phyloP scores from a whole-genome alignment of 2,888 invertebrate genomes.

The Tuberolachnus salignus region DNA sequence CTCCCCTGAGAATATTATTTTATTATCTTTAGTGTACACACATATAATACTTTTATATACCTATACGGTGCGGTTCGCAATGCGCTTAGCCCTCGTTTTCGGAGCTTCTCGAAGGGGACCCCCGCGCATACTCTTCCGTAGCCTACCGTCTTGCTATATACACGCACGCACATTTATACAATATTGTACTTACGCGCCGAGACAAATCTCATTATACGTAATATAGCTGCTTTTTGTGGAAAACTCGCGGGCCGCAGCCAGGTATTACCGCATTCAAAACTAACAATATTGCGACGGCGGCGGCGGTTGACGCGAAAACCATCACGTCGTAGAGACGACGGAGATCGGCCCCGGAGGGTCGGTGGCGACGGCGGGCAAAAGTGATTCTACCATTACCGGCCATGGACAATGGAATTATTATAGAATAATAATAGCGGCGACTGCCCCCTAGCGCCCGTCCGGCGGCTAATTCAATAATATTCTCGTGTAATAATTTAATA shows the following conservation, averaged over 20 bases:
- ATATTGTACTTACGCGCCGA: not conserved
- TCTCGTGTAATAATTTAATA: too few relatives aligned
- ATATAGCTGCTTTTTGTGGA: slow-evolving; percentile 43
- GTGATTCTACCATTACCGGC: slow-evolving; percentile 41
- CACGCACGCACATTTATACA: too few relatives aligned
- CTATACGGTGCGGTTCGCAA: not conserved
- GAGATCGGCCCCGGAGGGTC: too few relatives aligned
- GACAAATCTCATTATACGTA: slow-evolving; percentile 36
- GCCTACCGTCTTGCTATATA: too few relatives aligned
- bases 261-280: slow-evolving; percentile 34
- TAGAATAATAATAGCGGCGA: not conserved
- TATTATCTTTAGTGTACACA: not conserved
- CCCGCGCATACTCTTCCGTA: too few relatives aligned
- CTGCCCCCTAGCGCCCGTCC: not conserved
- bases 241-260: slow-evolving; percentile 23
- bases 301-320: not conserved
- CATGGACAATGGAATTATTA: slow-evolving; percentile 33
- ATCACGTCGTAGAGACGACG: too few relatives aligned
- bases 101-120: not conserved
- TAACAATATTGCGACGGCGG: slow-evolving; percentile 29
- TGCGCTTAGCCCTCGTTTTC: slow-evolving; percentile 30
- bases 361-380: not conserved
- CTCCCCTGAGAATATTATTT: slow-evolving; percentile 36
- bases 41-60: not conserved
- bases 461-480: slow-evolving; percentile 39